phyloP scores from a whole-genome alignment of 2,797 vertebrate genomes.

The Phrynocephalus vlangalii region DNA sequence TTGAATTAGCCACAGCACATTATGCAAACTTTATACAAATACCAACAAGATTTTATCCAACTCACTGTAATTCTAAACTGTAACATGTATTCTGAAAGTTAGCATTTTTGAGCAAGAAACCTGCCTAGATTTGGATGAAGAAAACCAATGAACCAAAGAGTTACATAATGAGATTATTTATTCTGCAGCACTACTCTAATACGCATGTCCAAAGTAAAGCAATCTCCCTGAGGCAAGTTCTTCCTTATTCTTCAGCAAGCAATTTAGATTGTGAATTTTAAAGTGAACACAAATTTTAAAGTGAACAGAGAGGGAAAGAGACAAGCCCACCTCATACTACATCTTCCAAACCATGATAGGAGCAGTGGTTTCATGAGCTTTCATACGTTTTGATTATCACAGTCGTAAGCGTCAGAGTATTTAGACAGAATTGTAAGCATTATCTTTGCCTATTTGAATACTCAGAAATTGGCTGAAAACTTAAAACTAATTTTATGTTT shows the following conservation, averaged over 20 bases:
- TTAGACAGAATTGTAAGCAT: not conserved
- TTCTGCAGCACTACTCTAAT: not conserved
- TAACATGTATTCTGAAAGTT: not conserved
- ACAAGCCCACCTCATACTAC: too few species aligned
- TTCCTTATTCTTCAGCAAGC: not conserved
- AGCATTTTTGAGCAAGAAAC: not conserved
- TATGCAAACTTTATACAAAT: too few species aligned
- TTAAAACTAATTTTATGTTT: too few species aligned
- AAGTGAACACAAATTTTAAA: too few species aligned
- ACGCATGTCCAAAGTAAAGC: not conserved
- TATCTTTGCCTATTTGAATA: not conserved
- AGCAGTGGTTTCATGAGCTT: too few species aligned
- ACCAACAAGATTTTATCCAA: too few species aligned
- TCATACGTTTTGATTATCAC: too few species aligned
- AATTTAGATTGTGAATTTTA: not conserved
- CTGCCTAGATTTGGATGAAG: not conserved
- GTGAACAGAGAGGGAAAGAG: too few species aligned
- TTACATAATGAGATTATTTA: constrained; percentile 5
- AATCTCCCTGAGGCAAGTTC: not conserved
- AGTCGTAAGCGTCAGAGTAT: too few species aligned
- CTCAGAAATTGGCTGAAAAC: not conserved
- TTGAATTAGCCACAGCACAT: too few species aligned
- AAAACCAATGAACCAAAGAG: not conserved
- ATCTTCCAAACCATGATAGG: too few species aligned
- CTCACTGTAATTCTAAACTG: not conserved